Base-by-base conservation (phyloP, 2,113 vertebrate species). In the Canis aureus region DNA sequence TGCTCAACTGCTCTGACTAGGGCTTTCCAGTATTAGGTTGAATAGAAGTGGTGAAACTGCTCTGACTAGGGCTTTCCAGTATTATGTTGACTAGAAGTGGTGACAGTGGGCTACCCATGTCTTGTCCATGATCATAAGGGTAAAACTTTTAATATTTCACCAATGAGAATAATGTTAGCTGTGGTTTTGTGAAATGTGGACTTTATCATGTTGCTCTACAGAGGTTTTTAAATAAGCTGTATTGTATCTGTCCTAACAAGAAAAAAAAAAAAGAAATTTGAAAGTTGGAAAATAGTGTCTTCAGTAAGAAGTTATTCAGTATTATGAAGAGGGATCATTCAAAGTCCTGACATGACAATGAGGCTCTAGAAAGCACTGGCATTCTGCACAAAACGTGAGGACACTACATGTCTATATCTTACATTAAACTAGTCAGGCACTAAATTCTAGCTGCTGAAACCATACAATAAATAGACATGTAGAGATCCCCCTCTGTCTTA, bases 391-490 rank as follows among this genome's bases (percentile, higher is more conserved):
- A 95, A 66, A 43, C 66, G 22, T 86, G 27, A 38, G 49, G 49
- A 86, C 73, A 10, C 1, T 60, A 11, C 32, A 83, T 8, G 23
- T 79, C 25, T 35, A 53, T 35, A 79, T 5, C n/a, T 64, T 38
- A 92, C 3, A 23, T 60, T 16, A 81, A 49, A 83, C 20, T 79
- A 60, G 6, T 38, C 16, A 92, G 49, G 35, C 22, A 88, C 20
- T 51, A 81, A 82, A 82, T 81, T 91, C 15, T 81, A 38, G 59
- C 10, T 88, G 35, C 59, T 89, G 8, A 95, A 97, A 95, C 88
- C 38, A 94, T 0, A 86, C 13, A 91, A 29, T 49, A 84, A 32
- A 84, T 0, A 86, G 10, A 76, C 27, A 78, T 59, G 11, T 35
- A 84, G 5, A 57, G 1, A 67, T 38, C 43, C 38, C 23, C 35